These are phyloP conservation scores for Eidolon helvum DNA, from an alignment of 2,113 vertebrate species.

Conservation along the genomic window DNA sequence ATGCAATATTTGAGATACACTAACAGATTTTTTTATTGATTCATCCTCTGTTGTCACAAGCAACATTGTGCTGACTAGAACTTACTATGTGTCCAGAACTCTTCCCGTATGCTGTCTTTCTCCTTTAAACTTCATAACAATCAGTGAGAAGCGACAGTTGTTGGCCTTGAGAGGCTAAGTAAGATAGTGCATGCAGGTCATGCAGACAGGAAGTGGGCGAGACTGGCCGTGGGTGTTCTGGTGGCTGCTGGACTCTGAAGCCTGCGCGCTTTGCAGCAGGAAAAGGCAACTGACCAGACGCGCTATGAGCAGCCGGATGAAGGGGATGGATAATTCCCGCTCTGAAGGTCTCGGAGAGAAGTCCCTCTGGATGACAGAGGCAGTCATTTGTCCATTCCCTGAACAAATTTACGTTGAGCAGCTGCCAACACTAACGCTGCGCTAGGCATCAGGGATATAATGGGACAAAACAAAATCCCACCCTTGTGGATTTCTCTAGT, in stretches of 20 bases:
- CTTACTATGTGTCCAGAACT: not conserved
- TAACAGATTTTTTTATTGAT: not conserved
- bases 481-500: not conserved
- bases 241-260: not conserved
- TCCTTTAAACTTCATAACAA: not conserved
- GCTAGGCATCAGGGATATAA: not conserved
- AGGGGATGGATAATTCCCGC: not conserved
- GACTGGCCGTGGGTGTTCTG: not conserved
- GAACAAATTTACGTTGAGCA: not conserved
- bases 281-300: not conserved
- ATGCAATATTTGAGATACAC: not conserved
- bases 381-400: not conserved
- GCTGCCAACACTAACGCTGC: not conserved
- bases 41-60: not conserved
- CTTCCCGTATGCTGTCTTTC: not conserved
- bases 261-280: not conserved
- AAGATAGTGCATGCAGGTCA: not conserved
- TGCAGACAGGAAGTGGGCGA: not conserved
- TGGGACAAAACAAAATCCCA: not conserved
- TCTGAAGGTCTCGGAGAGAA: not conserved
- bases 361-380: not conserved
- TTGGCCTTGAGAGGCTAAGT: not conserved
- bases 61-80: not conserved
- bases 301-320: not conserved
- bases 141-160: not conserved